These are phyloP conservation scores for Microctonus aethiopoides DNA, from an alignment of 2,888 invertebrate species.

Conservation along the genomic window DNA sequence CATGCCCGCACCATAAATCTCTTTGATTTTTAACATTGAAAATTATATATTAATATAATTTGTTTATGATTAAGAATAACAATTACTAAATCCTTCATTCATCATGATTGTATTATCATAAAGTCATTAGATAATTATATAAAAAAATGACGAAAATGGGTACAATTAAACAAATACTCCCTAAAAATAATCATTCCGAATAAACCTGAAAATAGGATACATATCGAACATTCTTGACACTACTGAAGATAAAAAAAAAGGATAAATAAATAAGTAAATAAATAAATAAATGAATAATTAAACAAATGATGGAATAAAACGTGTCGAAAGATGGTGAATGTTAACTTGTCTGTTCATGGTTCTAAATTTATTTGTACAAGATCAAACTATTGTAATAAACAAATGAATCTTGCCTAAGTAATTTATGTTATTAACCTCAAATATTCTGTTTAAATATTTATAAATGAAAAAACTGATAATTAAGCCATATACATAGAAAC, in stretches of 20 bases:
- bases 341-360: slow-evolving; percentile 62
- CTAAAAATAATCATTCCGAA: slow-evolving; percentile 48
- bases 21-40: slow-evolving; percentile 23
- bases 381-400: slow-evolving; percentile 64
- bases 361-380: slow-evolving; percentile 65
- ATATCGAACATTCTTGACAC: slow-evolving; percentile 42
- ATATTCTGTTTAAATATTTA: neutral
- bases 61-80: slow-evolving; percentile 8
- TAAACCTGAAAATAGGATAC: slow-evolving; percentile 61
- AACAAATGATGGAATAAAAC: slow-evolving; percentile 37
- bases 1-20: slow-evolving; percentile 31
- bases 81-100: neutral
- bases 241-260: slow-evolving; percentile 1
- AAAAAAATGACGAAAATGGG: slow-evolving; percentile 46
- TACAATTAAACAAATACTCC: slow-evolving; percentile 56
- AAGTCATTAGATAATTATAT: slow-evolving; percentile 40
- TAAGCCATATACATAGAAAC: too few species aligned
- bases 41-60: slow-evolving; percentile 23
- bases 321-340: slow-evolving; percentile 48
- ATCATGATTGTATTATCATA: slow-evolving; percentile 28
- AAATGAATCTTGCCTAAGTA: slow-evolving; percentile 58
- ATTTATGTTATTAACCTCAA: neutral
- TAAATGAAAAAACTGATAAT: neutral
- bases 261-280: too few species aligned
- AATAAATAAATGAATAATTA: too few species aligned